Evolutionary conservation across 2,113 vertebrate genomes (phyloP).

Genomic region (Prunella fulvescens): DNA sequence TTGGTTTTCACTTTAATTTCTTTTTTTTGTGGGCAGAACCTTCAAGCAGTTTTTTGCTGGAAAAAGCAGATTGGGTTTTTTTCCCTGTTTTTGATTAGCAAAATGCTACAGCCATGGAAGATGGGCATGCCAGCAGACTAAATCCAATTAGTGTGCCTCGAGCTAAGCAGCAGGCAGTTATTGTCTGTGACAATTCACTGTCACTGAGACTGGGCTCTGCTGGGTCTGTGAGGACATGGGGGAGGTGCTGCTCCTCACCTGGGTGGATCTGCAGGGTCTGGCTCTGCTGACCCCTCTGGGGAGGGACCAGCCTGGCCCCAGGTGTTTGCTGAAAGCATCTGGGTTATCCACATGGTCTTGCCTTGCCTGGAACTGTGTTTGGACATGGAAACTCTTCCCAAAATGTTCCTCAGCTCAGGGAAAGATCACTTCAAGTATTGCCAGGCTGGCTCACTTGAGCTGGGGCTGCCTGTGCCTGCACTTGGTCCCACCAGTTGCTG

Average conservation of each 20-base stretch:
- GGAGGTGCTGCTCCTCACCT: not conserved
- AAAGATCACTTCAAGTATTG: not conserved
- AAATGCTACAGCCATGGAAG: not conserved
- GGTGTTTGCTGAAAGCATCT: not conserved
- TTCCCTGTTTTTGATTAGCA: not conserved
- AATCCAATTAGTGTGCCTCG: constrained; percentile 23
- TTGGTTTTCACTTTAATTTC: not conserved
- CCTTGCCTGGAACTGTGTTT: not conserved
- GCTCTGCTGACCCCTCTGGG: not conserved
- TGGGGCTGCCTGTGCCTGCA: not conserved
- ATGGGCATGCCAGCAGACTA: not conserved
- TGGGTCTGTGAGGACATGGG: not conserved
- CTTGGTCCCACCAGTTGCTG: not conserved
- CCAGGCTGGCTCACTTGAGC: not conserved
- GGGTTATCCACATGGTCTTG: not conserved
- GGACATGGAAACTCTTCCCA: not conserved
- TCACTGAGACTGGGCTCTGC: constrained; percentile 4
- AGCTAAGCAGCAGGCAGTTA: constrained; percentile 27
- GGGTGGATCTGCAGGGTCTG: fast-evolving
- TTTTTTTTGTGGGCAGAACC: not conserved
- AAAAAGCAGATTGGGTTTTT: not conserved
- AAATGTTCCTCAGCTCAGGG: not conserved
- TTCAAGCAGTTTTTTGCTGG: not conserved
- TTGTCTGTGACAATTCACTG: not conserved
- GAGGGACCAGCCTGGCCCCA: not conserved